Conservation (phyloP, 2,797 vertebrate species). For the Cephalopachus bancanus region DNA sequence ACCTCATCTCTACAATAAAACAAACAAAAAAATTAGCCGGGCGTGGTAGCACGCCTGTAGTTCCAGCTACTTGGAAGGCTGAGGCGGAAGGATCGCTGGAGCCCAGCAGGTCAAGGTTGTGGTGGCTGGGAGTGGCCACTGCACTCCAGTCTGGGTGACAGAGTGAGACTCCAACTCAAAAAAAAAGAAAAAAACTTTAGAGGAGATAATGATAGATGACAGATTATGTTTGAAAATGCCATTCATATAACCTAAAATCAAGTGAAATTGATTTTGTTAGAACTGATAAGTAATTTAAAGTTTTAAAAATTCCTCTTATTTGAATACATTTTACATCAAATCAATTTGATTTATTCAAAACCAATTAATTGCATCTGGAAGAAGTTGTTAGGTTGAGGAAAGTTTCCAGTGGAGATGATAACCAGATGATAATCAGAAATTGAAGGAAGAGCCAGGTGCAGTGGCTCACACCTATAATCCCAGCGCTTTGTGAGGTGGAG, state of each 20-base stretch:
- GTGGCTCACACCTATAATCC: too few species aligned
- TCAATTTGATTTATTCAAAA: neutral
- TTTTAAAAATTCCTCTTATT: neutral
- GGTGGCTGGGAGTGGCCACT: too few species aligned
- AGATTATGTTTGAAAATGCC: neutral
- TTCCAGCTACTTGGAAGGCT: too few species aligned
- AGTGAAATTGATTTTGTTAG: conserved; percentile 2
- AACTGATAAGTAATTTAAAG: neutral
- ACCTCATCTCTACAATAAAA: too few species aligned
- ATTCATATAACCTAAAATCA: neutral
- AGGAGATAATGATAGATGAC: neutral
- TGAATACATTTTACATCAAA: neutral
- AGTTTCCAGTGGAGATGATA: conserved; percentile 42
- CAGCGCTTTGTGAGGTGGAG: too few species aligned
- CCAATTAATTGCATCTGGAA: neutral
- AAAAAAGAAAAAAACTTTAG: neutral
- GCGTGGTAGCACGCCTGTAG: too few species aligned
- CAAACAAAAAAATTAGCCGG: too few species aligned
- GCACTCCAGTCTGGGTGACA: too few species aligned
- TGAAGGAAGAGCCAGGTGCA: too few species aligned
- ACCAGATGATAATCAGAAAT: neutral
- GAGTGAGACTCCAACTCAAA: too few species aligned
- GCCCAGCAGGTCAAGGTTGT: too few species aligned
- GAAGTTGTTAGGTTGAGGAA: neutral
- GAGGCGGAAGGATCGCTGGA: too few species aligned